Percentiles rank a stretch among this genome's conserved stretches.
phyloP scores from a whole-genome alignment of 2,113 vertebrate species.

The Dromiciops gliroides region DNA sequence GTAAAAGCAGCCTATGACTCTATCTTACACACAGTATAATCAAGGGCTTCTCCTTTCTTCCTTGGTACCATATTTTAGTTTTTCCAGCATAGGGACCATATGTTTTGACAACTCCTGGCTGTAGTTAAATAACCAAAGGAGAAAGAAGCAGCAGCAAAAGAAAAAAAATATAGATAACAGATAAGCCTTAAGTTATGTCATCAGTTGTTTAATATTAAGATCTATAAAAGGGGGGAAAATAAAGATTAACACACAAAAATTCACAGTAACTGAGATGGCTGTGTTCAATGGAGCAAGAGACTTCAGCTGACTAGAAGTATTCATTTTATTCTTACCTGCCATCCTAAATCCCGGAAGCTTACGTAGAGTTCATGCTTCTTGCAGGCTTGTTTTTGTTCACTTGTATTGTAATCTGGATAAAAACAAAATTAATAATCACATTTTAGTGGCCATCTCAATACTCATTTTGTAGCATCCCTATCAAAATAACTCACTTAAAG shows the following conservation, averaged over 20 bases:
- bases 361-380: conserved; percentile 99
- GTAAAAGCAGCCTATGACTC: neutral
- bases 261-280: neutral
- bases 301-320: neutral
- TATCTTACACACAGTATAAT: neutral
- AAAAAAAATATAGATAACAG: neutral
- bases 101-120: conserved; percentile 11
- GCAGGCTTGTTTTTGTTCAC: conserved; percentile 98
- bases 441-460: neutral
- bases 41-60: neutral
- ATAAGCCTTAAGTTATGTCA: neutral
- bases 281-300: neutral
- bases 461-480: neutral
- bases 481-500: neutral
- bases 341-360: conserved; percentile 97
- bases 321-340: conserved; percentile 90
- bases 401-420: conserved; percentile 93
- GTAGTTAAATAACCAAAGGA: neutral
- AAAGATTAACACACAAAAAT: neutral
- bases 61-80: conserved; percentile 26
- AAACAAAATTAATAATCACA: conserved; percentile 60
- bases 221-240: neutral
- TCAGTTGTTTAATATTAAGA: neutral
- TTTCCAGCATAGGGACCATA: neutral
- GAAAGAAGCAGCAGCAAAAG: conserved; percentile 15